Evolutionary conservation across 2,113 vertebrate species (phyloP), one percentile per base, ranked within the genome.

Genomic region (Antidorcas marsupialis): DNA sequence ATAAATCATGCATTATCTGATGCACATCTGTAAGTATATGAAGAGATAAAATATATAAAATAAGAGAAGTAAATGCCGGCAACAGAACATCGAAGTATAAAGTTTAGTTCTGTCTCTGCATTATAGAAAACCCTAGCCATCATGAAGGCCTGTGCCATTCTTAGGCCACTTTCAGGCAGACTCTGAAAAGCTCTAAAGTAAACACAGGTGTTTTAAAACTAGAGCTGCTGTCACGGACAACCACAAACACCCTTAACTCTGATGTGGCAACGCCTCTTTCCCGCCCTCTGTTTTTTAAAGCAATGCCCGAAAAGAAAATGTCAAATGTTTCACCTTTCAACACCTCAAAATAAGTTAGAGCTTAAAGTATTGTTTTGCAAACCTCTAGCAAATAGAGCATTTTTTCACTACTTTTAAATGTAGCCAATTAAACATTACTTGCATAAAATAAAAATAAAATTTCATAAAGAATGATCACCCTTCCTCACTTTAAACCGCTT

Each of bases 201-300:
- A 99, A 99, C 99, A 99, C 99, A 99, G 99, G 99, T 99, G 99
- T 99, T 99, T 99, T 98, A 99, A 99, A 98, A 99, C 98, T 97
- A 98, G 99, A 99, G 98, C 98, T 92, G 98, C 98, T 99, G 99
- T 99, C 99, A 99, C 30, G 98, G 98, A 99, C 99, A 98, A 99
- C 99, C 98, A 99, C 99, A 99, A 99, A 99, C 98, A 99, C 99
- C 99, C 99, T 98, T 97, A 98, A 98, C 98, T 98, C 98, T 97
- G 98, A 98, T 97, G 98, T 98, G 98, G 99, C 98, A 99, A 99
- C 98, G 98, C 99, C 99, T 99, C 98, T 98, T 98, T 98, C 98
- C 98, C 93, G 97, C 98, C 98, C 98, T 98, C 97, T 98, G 97
- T 97, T 98, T 99, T 98, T 98, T 98, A 98, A 99, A 98, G 98